Conservation (phyloP, 2,113 vertebrate species). For the Ploceus nigricollis region DNA sequence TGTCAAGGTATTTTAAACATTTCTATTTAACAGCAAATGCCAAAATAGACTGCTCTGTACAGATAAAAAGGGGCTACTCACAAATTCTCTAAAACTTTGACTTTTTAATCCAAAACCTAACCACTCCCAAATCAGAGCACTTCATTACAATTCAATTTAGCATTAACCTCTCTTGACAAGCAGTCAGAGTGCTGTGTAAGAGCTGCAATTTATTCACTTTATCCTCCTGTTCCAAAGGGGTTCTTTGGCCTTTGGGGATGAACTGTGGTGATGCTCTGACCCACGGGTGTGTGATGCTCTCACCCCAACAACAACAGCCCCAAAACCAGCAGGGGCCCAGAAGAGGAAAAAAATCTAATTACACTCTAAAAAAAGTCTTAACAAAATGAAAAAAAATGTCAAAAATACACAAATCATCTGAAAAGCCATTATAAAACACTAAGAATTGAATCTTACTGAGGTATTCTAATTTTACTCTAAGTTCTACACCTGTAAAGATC, state of each 20-base stretch:
- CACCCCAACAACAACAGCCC: background rate
- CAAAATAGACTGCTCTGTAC: background rate
- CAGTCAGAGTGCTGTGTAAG: background rate
- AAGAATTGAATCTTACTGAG: background rate
- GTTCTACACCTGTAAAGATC: background rate
- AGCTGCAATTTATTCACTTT: slow-evolving; percentile 11
- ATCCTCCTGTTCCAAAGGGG: background rate
- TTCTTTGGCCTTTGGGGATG: background rate
- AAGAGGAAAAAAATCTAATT: background rate
- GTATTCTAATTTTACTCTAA: background rate
- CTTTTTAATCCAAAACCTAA: slow-evolving; percentile 16
- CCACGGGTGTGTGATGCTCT: background rate
- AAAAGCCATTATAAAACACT: background rate
- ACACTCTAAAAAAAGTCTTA: background rate
- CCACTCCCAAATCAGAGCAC: slow-evolving; percentile 1
- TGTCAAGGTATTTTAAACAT: background rate
- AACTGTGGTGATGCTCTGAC: background rate
- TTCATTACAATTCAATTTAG: slow-evolving; percentile 14
- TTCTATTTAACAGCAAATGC: background rate
- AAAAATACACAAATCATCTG: background rate
- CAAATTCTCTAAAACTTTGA: background rate
- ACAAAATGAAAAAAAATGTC: background rate
- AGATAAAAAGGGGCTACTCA: background rate
- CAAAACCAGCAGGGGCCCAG: background rate
- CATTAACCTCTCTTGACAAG: slow-evolving; percentile 6